Evolutionary conservation across 2,113 vertebrate species (phyloP), one percentile per base, ranked within the genome.

Genomic region (Calidris pygmaea): DNA sequence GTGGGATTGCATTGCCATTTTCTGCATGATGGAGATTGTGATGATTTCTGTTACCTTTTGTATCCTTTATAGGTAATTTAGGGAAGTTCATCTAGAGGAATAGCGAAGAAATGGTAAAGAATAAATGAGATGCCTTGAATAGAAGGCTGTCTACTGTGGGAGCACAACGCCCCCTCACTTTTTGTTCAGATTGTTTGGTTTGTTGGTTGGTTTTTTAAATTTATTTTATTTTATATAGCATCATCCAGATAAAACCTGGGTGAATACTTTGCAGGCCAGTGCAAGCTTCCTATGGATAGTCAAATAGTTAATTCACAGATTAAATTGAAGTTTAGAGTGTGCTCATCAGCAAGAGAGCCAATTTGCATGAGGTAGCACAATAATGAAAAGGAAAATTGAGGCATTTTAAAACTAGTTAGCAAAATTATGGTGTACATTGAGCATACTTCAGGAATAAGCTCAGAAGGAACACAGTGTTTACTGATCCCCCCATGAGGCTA

Each of bases 401-500:
- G 21, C 13, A 55, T 43, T 71, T 88, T 45, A 60, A 48, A 82
- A 26, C 23, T 43, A 48, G 32, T 41, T 68, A 47, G 35, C 52
- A 58, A 62, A 26, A 37, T n/a, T 78, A 20, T 45, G 41, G 68
- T 1, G 0, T 60, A 47, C 45, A 35, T 12, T 73, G 30, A 30
- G 6, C 26, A 27, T 30, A 37, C 82, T 72, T 59, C 70, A 82
- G 45, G 19, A 62, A 37, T 4, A 32, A 34, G 26, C 6, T 47
- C 16, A 56, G 66, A 55, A 71, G 24, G 8, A 50, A 3, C 15
- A 43, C 18, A 50, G 6, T 1, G 3, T 13, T 39, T 53, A 14
- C 11, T 6, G 16, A 47, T 63, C 4, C 7, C 5, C 2, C 12
- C 0, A 1, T 83, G 73, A 74, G 14, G 17, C 35, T 30, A 18